Conservation (phyloP, 2,113 vertebrate species). For the Nycticebus coucang region DNA sequence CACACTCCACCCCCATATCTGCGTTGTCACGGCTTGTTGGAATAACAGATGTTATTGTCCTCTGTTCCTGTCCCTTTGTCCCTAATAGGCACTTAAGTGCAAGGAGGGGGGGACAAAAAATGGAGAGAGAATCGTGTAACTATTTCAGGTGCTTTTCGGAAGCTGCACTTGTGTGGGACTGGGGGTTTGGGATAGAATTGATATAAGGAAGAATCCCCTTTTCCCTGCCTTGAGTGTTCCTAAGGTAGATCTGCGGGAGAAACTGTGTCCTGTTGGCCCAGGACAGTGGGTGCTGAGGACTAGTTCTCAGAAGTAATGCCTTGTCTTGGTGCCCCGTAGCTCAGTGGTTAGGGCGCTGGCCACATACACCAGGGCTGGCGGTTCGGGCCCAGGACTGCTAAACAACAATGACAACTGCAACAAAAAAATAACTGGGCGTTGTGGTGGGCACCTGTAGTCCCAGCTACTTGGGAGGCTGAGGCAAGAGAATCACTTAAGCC, state of each 20-base stretch:
- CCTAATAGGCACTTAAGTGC: constrained; percentile 53
- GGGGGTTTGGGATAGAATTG: neutral
- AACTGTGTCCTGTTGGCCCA: neutral
- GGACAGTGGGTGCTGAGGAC: neutral
- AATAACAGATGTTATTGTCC: constrained; percentile 71
- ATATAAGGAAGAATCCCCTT: neutral
- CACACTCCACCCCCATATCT: neutral
- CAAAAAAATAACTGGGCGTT: no score
- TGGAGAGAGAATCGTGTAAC: neutral
- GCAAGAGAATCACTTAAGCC: no score
- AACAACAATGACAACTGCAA: no score
- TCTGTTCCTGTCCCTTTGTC: constrained; percentile 58
- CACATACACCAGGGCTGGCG: no score
- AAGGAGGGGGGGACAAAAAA: neutral
- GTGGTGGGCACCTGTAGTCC: no score
- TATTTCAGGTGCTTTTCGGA: constrained; percentile 29
- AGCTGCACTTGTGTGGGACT: neutral
- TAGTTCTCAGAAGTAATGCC: neutral
- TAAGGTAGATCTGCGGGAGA: neutral
- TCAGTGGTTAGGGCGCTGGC: no score
- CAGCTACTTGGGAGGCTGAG: no score
- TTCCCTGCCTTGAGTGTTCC: neutral
- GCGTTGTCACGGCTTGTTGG: constrained; percentile 55
- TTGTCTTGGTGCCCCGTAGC: neutral
- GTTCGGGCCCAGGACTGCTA: no score